Evolutionary conservation across 2,113 vertebrate species (phyloP), one percentile per base, ranked within the genome.

Genomic region (Sorex fumeus): DNA sequence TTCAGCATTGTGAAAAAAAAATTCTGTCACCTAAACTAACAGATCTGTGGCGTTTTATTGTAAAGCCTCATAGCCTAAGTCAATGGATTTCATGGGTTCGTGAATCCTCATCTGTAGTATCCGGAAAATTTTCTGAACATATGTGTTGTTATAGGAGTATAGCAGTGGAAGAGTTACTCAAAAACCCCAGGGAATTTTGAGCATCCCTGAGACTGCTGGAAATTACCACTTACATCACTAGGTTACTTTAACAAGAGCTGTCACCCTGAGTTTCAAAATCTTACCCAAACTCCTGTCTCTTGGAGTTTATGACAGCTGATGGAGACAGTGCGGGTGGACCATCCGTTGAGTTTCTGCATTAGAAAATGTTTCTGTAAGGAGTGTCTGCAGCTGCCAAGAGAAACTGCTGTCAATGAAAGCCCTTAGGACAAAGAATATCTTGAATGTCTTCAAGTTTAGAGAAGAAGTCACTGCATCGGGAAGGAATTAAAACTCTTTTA

Each of bases 281-380:
- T 62, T 64, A 66, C 57, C 18, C 9, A 47, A 91, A 40, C 23
- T 30, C 60, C 43, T 60, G 23, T 77, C 7, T 82, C 64, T 78
- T 21, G 66, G 16, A 90, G 16, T 3, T 7, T 60, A 45, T 94
- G 93, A 93, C 85, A 90, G 82, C 50, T 76, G 57, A 83, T 62
- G 45, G 69, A 78, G 78, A 91, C 45, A 25, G 30, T 75, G 74
- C 36, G 50, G 66, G 36, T 50, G n/a, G 82, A 34, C 45, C 36
- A 45, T 18, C 3, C 36, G n/a, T 5, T 9, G 74, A 90, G 66
- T 70, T 28, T 50, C 81, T 85, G 45, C n/a, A 9, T 71, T 67
- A 80, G 70, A 86, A 72, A 77, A 21, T 34, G 47, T 88, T 82
- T 89, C 77, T 93, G 82, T 95, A 92, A 93, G 75, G 9, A 60